phyloP scores from a whole-genome alignment of 2,797 vertebrate species.

The Tadarida brasiliensis region DNA sequence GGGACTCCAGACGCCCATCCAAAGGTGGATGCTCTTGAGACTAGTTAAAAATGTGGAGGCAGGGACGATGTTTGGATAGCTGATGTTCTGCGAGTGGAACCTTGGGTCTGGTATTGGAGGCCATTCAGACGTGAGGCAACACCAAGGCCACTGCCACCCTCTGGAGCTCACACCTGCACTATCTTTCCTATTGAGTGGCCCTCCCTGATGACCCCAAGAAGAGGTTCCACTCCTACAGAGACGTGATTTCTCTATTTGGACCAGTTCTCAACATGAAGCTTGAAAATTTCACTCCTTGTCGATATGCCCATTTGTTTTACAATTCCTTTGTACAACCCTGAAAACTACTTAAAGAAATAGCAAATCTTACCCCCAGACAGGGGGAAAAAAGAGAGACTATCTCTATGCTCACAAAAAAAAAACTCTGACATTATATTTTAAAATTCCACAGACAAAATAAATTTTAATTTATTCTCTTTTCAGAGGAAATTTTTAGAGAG shows the following conservation, averaged over 20 bases:
- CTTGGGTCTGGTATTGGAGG: neutral
- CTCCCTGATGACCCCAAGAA: neutral
- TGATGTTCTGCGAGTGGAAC: neutral
- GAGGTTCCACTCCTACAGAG: conserved; percentile 75
- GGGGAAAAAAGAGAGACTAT: neutral
- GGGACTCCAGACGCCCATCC: neutral
- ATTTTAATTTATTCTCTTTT: neutral
- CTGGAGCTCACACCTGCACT: conserved; percentile 42
- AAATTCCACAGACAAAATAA: conserved; percentile 32
- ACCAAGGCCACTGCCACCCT: conserved; percentile 56
- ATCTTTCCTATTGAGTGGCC: neutral
- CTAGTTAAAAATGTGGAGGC: neutral
- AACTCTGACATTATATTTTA: neutral
- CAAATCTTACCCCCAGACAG: neutral
- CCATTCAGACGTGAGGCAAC: conserved; percentile 45
- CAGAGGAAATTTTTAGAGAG: conserved; percentile 32
- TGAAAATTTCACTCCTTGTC: neutral
- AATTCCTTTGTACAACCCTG: conserved; percentile 6
- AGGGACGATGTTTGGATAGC: neutral
- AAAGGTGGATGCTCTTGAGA: neutral
- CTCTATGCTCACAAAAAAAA: neutral
- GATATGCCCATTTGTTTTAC: neutral
- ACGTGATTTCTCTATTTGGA: conserved; percentile 48
- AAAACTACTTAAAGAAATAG: conserved; percentile 48
- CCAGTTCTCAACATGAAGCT: neutral